Percentiles rank a stretch among this genome's conserved stretches.
phyloP scores from a whole-genome alignment of 2,888 invertebrate genomes.

The Polydrusus tereticollis region DNA sequence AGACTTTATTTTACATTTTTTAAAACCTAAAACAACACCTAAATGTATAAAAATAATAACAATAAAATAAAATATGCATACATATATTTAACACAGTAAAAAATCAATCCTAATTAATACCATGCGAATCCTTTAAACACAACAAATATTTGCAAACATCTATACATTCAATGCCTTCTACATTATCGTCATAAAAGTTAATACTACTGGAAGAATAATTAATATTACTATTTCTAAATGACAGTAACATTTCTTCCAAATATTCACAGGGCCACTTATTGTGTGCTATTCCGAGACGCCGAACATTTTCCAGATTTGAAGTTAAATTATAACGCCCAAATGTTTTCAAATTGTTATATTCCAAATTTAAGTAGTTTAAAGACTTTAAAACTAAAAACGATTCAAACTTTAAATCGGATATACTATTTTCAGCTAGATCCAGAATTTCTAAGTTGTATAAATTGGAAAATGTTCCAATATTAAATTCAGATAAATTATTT shows the following conservation, averaged over 20 bases:
- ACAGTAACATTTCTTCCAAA: constrained; percentile 49
- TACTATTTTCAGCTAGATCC: constrained; percentile 50
- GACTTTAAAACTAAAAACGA: constrained; percentile 49
- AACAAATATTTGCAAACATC: constrained; percentile 50
- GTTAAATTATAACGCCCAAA: constrained; percentile 34
- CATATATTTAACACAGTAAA: too few species aligned
- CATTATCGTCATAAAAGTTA: constrained; percentile 44
- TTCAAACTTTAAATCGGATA: constrained; percentile 47
- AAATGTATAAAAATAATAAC: too few species aligned
- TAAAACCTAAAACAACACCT: too few species aligned
- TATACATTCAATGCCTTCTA: constrained; percentile 51
- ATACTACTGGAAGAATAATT: constrained; percentile 38
- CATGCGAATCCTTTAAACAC: constrained; percentile 36
- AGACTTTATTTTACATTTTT: too few species aligned
- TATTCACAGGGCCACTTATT: constrained; percentile 53
- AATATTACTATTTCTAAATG: constrained; percentile 44
- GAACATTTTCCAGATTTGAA: constrained; percentile 39
- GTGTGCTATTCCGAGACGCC: constrained; percentile 49
- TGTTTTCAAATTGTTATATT: constrained; percentile 52
- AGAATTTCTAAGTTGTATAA: constrained; percentile 44
- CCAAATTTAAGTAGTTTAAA: constrained; percentile 45
- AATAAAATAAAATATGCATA: too few species aligned
- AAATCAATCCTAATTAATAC: constrained; percentile 27
- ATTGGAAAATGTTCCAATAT: constrained; percentile 53
- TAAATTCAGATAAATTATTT: constrained; percentile 48